Base-by-base conservation (phyloP, 2,797 vertebrate genomes). In the Poecilia picta region DNA sequence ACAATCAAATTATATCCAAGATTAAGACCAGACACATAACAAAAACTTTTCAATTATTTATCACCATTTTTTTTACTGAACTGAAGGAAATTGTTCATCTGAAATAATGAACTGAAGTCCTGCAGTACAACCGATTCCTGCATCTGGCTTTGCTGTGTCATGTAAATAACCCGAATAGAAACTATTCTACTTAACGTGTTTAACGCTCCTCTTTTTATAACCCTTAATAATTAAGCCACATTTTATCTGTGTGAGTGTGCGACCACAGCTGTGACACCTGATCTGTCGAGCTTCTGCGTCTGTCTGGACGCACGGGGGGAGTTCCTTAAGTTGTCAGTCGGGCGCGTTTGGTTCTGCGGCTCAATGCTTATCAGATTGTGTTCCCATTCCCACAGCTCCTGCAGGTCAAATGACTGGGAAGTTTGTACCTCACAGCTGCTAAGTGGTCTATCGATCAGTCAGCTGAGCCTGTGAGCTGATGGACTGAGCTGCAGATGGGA, bases 341-440 rank as follows among this genome's bases (percentile, higher is more conserved):
- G 10, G 80, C 84, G 80, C 47, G 39, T 79, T 77, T 86, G 79
- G 83, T 88, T 88, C 86, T 57, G 81, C 31, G 80, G 70, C 78
- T 93, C 89, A 4, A 93, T 94, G 89, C 86, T 93, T 87, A 94
- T 94, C 90, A 81, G 89, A 92, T 94, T 92, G 85, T 12, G 39
- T 75, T 77, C 51, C 85, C 89, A 88, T 91, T 90, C 88, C 88
- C 88, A 87, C 90, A 83, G 85, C 76, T 87, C 73, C 75, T 77
- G 87, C 83, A 16, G 90, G 89, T 93, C 93, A 91, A 87, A 91
- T 93, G 89, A 90, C 92, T 87, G 86, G 76, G 89, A 90, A 71
- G 41, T 91, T 88, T 85, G 91, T 78, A 89, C 85, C 86, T 89
- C 87, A 75, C 79, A 43, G 83, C 79, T 39, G 74, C 91, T 93